phyloP scores from a whole-genome alignment of 2,888 invertebrate species.

The Limnephilus auricula region DNA sequence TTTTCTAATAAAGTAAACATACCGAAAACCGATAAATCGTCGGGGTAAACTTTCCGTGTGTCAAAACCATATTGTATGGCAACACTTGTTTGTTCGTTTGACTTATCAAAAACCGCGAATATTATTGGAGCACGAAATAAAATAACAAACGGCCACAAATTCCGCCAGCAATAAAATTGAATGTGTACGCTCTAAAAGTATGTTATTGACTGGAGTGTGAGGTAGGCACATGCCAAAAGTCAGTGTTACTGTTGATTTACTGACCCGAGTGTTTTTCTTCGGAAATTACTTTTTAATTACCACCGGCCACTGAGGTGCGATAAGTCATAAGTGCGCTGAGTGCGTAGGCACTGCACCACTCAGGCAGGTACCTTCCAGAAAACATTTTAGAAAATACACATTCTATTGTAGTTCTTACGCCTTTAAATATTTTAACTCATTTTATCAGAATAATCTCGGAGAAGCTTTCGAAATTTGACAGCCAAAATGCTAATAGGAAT shows the following conservation, averaged over 20 bases:
- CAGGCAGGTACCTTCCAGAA: neutral
- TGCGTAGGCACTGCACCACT: neutral
- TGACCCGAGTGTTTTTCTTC: constrained; percentile 47
- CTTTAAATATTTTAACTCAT: neutral
- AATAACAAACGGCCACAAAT: constrained; percentile 11
- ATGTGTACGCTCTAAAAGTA: constrained; percentile 17
- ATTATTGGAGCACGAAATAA: neutral
- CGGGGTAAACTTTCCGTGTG: constrained; percentile 28
- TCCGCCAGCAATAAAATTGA: neutral
- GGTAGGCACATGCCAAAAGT: constrained; percentile 25
- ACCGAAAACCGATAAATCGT: constrained; percentile 30
- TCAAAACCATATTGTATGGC: constrained; percentile 38
- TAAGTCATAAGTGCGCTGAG: constrained; percentile 36
- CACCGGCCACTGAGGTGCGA: constrained; percentile 23
- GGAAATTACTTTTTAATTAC: constrained; percentile 56
- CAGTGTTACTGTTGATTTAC: constrained; percentile 23
- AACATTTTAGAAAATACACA: neutral
- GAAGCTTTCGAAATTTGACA: neutral
- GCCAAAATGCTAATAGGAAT: neutral
- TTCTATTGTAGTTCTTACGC: neutral
- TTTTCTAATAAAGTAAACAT: constrained; percentile 14
- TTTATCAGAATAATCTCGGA: neutral
- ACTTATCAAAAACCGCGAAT: neutral
- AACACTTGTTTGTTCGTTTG: constrained; percentile 6
- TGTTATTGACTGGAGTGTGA: constrained; percentile 20